phyloP scores from a whole-genome alignment of 2,113 vertebrate genomes.

The Myiopsitta monachus region DNA sequence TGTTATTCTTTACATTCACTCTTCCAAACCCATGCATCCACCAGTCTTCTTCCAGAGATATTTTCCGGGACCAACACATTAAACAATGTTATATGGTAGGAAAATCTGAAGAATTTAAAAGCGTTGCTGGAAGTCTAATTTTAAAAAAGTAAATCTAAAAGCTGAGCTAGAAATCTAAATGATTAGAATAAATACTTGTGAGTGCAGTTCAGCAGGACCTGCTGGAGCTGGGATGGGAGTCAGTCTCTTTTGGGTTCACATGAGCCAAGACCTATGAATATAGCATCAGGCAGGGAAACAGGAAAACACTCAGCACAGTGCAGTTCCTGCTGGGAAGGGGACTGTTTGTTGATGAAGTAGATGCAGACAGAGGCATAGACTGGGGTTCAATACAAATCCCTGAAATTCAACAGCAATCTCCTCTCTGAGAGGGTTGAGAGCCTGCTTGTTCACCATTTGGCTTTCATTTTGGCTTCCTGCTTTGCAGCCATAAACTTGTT shows the following conservation, averaged over 20 bases:
- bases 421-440: not conserved
- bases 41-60: not conserved
- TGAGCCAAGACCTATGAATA: not conserved
- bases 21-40: not conserved
- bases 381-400: not conserved
- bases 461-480: not conserved
- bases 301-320: not conserved
- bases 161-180: not conserved
- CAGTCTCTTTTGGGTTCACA: not conserved
- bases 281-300: not conserved
- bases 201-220: not conserved
- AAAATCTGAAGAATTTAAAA: not conserved
- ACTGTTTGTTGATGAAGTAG: not conserved
- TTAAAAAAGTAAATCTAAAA: not conserved
- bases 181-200: not conserved
- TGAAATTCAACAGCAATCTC: not conserved
- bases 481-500: not conserved
- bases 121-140: not conserved
- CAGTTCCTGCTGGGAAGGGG: not conserved
- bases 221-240: not conserved
- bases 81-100: not conserved
- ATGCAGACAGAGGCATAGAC: not conserved
- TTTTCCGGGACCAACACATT: not conserved
- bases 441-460: not conserved
- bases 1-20: not conserved